Base-by-base conservation (phyloP, 2,888 invertebrate genomes). In the Drosophila borealis region DNA sequence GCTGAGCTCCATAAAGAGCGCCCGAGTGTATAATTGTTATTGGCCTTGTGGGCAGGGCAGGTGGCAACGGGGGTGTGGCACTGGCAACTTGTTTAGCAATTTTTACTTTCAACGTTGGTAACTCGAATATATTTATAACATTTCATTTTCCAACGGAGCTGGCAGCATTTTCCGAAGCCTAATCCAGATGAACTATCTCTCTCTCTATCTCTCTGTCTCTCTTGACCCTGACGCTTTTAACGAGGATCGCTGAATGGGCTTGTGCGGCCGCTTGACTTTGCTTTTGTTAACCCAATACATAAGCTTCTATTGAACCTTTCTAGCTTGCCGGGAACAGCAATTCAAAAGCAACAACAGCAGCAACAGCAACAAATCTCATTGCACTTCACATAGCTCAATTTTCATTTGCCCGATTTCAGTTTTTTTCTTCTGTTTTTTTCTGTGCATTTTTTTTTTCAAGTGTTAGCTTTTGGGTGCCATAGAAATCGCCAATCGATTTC, bases 401-500 rank as follows among this genome's bases (percentile, higher is more conserved):
- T 74, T 72, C 77, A 72, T 56, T 72, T 67, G 36, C 14, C 55
- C 39, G 36, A 44, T 61, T 66, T 56, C 36, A 10, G 33, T n/a
- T 6, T 29, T 21, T 34, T 34, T 34, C 37, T 29, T 5, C 19
- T 33, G 29, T 29, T 29, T 11, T 17, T 17, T 34, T 36, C 44
- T 25, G 39, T 17, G n/a, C 17, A 9, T 45, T 33, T 41, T 33
- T 34, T 13, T 46, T 67, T 72, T 57, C 44, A 72, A 77, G 67
- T 73, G 63, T 59, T 77, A 50, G 59, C 67, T 75, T 72, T 77
- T 53, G 67, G 73, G 56, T 80, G 64, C 86, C 83, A 74, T 81
- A 64, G 74, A 80, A 83, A 83, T 80, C 83, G 77, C 55, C 81
- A 70, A 83, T 82, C 81, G 81, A 86, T 82, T 86, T 67, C 56